Percentiles rank a stretch among this genome's conserved stretches.
These are phyloP conservation scores for Diadema setosum DNA, from an alignment of 35 echinoderm and acorn worm species.

Conservation along the genomic window DNA sequence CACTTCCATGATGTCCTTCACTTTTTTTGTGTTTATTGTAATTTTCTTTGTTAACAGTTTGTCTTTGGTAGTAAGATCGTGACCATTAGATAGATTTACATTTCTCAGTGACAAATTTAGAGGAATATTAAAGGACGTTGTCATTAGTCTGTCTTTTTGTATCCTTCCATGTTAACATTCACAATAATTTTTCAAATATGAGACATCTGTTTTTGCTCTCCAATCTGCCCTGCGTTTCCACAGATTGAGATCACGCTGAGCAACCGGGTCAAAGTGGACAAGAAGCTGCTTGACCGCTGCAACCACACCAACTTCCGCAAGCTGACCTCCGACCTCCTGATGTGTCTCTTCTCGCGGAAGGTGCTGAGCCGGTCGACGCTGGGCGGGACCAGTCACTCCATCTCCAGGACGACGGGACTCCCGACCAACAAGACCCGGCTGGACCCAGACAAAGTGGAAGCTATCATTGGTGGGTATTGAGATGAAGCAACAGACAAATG, in stretches of 20 bases:
- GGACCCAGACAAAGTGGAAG: slow-evolving; percentile 1
- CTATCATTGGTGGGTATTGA: slow-evolving; percentile 1
- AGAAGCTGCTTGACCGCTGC: not conserved
- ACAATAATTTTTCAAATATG: too few relatives aligned
- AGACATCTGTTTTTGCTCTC: too few relatives aligned
- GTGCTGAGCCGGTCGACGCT: not conserved
- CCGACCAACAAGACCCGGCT: not conserved
- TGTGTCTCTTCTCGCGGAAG: slow-evolving; percentile 15
- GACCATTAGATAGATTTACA: too few relatives aligned
- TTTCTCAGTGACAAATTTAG: too few relatives aligned
- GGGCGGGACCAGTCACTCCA: not conserved
- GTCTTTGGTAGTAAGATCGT: too few relatives aligned
- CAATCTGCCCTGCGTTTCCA: not conserved
- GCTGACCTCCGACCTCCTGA: slow-evolving; percentile 8
- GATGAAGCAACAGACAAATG: too few relatives aligned
- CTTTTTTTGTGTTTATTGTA: too few relatives aligned
- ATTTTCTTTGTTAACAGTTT: too few relatives aligned
- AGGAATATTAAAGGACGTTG: too few relatives aligned
- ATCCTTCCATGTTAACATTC: too few relatives aligned
- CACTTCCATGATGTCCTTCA: too few relatives aligned
- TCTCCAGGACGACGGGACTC: not conserved
- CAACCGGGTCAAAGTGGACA: not conserved
- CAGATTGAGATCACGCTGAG: not conserved
- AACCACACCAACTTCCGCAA: slow-evolving; percentile 14
- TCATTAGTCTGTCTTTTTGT: too few relatives aligned